Base-by-base conservation (phyloP, 2,113 vertebrate genomes). In the Proterorhinus semilunaris region DNA sequence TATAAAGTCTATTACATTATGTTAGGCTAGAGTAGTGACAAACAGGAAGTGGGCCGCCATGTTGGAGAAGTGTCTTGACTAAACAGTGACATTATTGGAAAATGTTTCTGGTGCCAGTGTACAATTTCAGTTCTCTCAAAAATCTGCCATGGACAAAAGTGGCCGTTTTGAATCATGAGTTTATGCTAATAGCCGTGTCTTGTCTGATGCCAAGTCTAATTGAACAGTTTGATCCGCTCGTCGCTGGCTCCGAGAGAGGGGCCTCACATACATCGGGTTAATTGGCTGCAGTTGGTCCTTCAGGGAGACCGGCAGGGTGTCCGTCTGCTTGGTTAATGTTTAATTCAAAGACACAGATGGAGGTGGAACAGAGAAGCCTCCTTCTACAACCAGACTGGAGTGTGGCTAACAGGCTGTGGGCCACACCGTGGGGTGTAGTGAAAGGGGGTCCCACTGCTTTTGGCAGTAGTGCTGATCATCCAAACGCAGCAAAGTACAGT, bases 301-400 rank as follows among this genome's bases (percentile, higher is more conserved):
- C 74, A 79, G 78, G 78, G 73, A 57, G 27, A 70, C 71, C 54
- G 75, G 78, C 83, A 77, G 68, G 76, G 75, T 75, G 79, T 78
- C 83, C 62, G 72, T 85, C 85, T 88, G 82, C 79, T 69, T 15
- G 64, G 72, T 72, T 88, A 67, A 91, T 88, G 83, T 83, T 90
- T 88, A 85, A 86, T 89, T 89, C 84, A 83, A 53, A 55, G 74
- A 69, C 75, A 69, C 87, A 89, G 87, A 91, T 90, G 88, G 88
- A 86, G 77, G 79, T 27, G 7, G 71, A 82, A 76, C 83, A 70
- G 78, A 84, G 66, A 81, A 79, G 79, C 88, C 70, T 75, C 79
- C 65, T 71, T 73, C 80, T 78, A 72, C 70, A 46, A 66, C 50
- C 83, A 86, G 81, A 82, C 82, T 64, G 66, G 78, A 55, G 76